These are phyloP conservation scores for Chymomyza fuscimana DNA, from an alignment of 2,888 invertebrate species.

Conservation along the genomic window DNA sequence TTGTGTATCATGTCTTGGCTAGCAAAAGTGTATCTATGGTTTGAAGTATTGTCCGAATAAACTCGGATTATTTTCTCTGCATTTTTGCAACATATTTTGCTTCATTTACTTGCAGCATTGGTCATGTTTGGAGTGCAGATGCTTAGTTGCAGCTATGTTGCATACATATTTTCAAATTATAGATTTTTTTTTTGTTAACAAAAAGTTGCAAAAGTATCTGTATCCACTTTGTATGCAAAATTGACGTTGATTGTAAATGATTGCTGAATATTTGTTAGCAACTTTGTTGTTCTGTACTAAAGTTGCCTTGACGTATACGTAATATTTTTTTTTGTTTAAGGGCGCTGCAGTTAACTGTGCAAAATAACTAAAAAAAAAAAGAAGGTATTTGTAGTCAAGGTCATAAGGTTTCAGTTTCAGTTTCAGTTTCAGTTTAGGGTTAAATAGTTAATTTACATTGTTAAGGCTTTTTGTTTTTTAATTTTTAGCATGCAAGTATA, in stretches of 20 bases:
- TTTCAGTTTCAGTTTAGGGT: too few species aligned
- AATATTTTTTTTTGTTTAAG: slow-evolving; percentile 10
- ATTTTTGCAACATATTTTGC: too few species aligned
- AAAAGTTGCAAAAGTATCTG: too few species aligned
- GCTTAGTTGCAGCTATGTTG: background rate
- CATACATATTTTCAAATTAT: slow-evolving; percentile 23
- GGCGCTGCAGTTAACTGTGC: background rate
- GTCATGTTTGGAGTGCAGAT: slow-evolving; percentile 25
- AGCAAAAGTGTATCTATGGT: too few species aligned
- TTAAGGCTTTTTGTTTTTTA: background rate
- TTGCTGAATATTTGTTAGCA: slow-evolving; percentile 36
- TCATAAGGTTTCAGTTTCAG: too few species aligned
- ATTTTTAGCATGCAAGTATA: background rate
- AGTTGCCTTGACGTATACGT: slow-evolving; percentile 32
- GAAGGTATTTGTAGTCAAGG: background rate
- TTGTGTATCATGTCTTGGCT: too few species aligned
- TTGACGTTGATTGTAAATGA: slow-evolving; percentile 69
- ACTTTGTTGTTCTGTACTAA: slow-evolving; percentile 15
- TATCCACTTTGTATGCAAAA: slow-evolving; percentile 30
- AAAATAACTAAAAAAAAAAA: background rate
- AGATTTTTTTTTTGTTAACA: too few species aligned
- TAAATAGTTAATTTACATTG: background rate
- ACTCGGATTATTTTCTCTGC: too few species aligned
- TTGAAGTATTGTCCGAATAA: too few species aligned
- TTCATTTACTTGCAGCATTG: background rate